phyloP scores from a whole-genome alignment of 2,888 invertebrate genomes.

The Trimorus sp. region DNA sequence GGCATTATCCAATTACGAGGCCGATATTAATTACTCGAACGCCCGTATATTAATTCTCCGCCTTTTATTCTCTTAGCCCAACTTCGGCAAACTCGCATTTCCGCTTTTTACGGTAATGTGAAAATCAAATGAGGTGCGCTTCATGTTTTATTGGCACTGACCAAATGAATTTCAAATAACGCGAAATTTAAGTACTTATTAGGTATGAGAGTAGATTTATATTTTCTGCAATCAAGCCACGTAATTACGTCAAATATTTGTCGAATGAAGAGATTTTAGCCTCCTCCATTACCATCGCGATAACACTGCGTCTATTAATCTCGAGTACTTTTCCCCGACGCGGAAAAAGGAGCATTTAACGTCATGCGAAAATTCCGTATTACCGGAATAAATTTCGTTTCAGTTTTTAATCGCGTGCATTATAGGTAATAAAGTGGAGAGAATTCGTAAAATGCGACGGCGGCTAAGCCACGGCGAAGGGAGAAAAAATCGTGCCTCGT shows the following conservation, averaged over 20 bases:
- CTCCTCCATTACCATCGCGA: too few relatives aligned
- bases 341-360: background rate
- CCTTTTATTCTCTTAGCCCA: conserved; percentile 34
- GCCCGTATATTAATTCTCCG: conserved; percentile 48
- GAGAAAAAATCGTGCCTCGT: conserved; percentile 21
- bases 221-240: too few relatives aligned
- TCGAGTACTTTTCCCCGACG: background rate
- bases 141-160: background rate
- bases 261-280: too few relatives aligned
- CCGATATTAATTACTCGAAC: conserved; percentile 51
- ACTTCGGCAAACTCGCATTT: conserved; percentile 42
- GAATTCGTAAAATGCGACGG: conserved; percentile 37
- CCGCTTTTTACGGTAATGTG: conserved; percentile 36
- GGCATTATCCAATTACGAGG: conserved; percentile 45
- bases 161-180: too few relatives aligned
- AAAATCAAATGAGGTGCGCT: conserved; percentile 14
- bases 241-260: too few relatives aligned
- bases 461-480: conserved; percentile 17
- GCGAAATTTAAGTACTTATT: too few relatives aligned
- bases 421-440: conserved; percentile 36
- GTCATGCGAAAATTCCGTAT: conserved; percentile 27
- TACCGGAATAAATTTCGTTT: conserved; percentile 38
- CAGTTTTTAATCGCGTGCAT: conserved; percentile 33
- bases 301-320: background rate
- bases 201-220: too few relatives aligned